Evolutionary conservation across 2,888 invertebrate species (phyloP).

Genomic region (Frankliniella fusca): DNA sequence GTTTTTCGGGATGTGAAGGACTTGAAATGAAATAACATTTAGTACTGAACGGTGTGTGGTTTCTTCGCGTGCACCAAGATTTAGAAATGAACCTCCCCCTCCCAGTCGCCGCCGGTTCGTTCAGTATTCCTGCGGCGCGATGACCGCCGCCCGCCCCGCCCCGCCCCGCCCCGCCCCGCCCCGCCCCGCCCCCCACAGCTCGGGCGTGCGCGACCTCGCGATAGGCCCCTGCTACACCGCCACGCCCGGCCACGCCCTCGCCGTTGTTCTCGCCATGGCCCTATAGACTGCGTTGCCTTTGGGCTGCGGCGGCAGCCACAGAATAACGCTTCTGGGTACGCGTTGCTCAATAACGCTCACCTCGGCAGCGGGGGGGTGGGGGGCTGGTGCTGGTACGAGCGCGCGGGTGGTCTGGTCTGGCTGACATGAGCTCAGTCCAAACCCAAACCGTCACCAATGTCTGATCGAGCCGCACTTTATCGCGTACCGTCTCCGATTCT

Average conservation of each 20-base stretch:
- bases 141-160: neutral
- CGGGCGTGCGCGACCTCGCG: slow-evolving; percentile 5
- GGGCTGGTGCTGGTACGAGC: neutral
- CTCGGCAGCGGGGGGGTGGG: neutral
- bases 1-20: no score
- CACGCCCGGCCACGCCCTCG: neutral
- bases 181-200: neutral
- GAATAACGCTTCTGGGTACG: neutral
- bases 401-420: no score
- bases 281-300: no score
- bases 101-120: neutral
- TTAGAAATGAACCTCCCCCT: neutral
- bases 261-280: neutral
- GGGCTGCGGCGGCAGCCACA: neutral
- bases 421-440: no score
- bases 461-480: no score
- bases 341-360: neutral
- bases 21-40: no score
- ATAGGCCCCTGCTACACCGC: neutral
- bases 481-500: no score
- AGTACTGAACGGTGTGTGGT: no score
- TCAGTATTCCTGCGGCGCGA: slow-evolving; percentile 15
- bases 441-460: no score
- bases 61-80: neutral
- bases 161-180: neutral